Evolutionary conservation across 2,797 vertebrate genomes (phyloP), one percentile per base, ranked within the genome.

Genomic region (Lutjanus argentimaculatus): DNA sequence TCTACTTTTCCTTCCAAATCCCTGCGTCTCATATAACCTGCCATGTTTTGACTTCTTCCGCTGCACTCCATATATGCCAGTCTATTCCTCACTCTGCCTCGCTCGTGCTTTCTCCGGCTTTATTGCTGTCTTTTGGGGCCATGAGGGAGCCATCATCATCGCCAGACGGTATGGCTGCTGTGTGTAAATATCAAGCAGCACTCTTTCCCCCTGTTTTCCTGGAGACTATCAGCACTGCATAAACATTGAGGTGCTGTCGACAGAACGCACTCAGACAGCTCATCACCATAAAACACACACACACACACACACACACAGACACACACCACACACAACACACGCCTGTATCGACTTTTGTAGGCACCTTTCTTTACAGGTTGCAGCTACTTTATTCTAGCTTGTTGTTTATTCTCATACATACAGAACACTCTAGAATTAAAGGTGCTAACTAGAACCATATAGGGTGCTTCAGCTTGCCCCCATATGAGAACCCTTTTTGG

Each of bases 111-210:
- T 88, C 76, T 72, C 74, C 22, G 56, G 79, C 75, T 92, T 95
- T 93, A 89, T 90, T 84, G 88, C 89, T 78, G 90, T 90, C 86
- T 92, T 86, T 82, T 85, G 72, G 82, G 73, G 88, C 89, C 88
- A 84, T 79, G 79, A 91, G 90, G 91, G 93, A 94, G 88, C 84
- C 88, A 85, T 94, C 92, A 91, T 91, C 86, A 79, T 72, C 79
- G 89, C 89, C 84, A 91, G 91, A 88, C 88, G 84, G 85, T 80
- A 67, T 71, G 84, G 91, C 90, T 84, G 91, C 83, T 88, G 88
- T 84, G 93, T 92, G 93, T 91, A 95, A 95, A 95, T 96, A 95
- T 94, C 94, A 92, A 89, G 84, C 86, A 75, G 85, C 77, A 79
- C 83, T 72, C 51, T 49, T 58, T 22, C 72, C 69, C 79, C 75